A percentile compares a stretch with the other conserved stretches of the same genome.
phyloP scores from a whole-genome alignment of 2,113 vertebrate species.

The Otocyon megalotis region DNA sequence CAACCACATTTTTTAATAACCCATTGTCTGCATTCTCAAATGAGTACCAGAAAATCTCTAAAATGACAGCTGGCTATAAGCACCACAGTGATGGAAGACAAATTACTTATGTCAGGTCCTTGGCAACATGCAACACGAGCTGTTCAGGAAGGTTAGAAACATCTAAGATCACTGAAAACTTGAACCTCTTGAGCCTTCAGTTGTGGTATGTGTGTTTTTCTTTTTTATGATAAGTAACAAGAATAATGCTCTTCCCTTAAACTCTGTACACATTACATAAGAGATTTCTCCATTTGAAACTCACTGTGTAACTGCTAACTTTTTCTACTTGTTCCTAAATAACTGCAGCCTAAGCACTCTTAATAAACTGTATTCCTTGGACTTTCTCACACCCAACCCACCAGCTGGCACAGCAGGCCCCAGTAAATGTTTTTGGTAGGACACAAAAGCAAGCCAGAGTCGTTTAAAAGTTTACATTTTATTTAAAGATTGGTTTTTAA shows the following conservation, averaged over 20 bases:
- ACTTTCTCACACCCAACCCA: neutral
- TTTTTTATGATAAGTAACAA: neutral
- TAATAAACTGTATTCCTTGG: neutral
- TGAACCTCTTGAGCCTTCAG: neutral
- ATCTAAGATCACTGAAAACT: neutral
- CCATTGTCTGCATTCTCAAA: neutral
- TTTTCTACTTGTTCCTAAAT: neutral
- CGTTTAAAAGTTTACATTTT: neutral
- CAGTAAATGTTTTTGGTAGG: neutral
- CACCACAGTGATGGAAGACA: neutral
- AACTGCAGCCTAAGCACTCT: neutral
- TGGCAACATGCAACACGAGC: neutral
- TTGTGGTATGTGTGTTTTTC: neutral
- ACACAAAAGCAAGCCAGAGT: neutral
- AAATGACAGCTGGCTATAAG: neutral
- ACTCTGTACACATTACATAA: neutral
- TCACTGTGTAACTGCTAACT: neutral
- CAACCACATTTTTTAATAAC: neutral
- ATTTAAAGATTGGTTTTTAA: slow-evolving; percentile 20
- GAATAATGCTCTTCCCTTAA: neutral
- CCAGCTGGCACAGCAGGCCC: neutral
- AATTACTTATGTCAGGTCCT: neutral
- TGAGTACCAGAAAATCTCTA: neutral
- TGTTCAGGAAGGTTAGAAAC: neutral
- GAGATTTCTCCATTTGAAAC: neutral